phyloP scores from a whole-genome alignment of 2,797 vertebrate genomes.

The Gobionotothen gibberifrons region DNA sequence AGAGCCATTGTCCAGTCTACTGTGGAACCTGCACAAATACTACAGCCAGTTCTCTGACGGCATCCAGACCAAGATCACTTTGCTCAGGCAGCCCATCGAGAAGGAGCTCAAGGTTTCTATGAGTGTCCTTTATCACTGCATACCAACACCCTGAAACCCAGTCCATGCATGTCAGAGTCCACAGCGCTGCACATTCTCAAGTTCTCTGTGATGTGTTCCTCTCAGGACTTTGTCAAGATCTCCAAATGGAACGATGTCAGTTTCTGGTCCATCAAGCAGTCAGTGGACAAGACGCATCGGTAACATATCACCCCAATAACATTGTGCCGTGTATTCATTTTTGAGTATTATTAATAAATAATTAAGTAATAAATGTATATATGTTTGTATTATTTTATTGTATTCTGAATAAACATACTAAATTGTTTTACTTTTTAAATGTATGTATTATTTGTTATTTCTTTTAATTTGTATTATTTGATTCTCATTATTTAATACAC shows the following conservation, averaged over 20 bases:
- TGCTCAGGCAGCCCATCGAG: slow-evolving; percentile 93
- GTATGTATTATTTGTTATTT: no score
- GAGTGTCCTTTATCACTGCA: not conserved
- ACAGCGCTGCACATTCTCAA: not conserved
- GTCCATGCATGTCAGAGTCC: not conserved
- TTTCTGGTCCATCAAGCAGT: slow-evolving; percentile 98
- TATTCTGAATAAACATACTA: no score
- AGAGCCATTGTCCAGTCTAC: slow-evolving; percentile 90
- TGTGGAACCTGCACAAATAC: slow-evolving; percentile 96
- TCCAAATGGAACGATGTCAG: slow-evolving; percentile 98
- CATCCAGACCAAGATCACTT: slow-evolving; percentile 86
- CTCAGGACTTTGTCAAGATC: slow-evolving; percentile 97
- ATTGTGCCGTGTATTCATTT: not conserved
- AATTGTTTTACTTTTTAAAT: no score
- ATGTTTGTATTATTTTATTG: no score
- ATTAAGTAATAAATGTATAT: no score
- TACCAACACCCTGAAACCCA: not conserved
- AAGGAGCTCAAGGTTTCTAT: slow-evolving; percentile 93
- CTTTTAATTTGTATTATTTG: no score
- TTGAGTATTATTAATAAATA: not conserved
- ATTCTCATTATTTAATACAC: no score
- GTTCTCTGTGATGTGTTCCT: not conserved
- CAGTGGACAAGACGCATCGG: slow-evolving; percentile 98
- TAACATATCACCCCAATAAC: slow-evolving; percentile 56
- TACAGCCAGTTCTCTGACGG: slow-evolving; percentile 92